Percentiles rank a stretch among this genome's conserved stretches.
Evolutionary conservation across 1,140 invertebrate species (phyloP).

Genomic region (Anthonomus grandis): DNA sequence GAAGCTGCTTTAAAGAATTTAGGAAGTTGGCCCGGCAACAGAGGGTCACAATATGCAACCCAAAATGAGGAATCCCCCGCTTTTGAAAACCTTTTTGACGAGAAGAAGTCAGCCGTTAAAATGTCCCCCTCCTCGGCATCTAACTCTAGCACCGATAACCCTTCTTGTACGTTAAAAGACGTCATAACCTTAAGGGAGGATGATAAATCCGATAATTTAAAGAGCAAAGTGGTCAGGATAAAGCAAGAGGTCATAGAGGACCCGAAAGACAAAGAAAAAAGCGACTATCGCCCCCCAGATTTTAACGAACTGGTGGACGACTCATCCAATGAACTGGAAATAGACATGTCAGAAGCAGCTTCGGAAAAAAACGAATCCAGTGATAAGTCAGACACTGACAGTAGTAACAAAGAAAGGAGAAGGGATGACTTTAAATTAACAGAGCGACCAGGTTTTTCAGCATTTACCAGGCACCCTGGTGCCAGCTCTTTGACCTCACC

Average conservation of each 20-base stretch:
- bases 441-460: conserved; percentile 38
- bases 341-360: conserved; percentile 68
- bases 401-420: conserved; percentile 43
- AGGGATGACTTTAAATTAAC: conserved; percentile 48
- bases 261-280: conserved; percentile 40
- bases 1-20: conserved; percentile 80
- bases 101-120: conserved; percentile 66
- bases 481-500: conserved; percentile 49
- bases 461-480: conserved; percentile 44
- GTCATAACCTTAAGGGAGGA: conserved; percentile 61
- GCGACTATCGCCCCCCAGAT: conserved; percentile 66
- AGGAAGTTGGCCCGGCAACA: conserved; percentile 71
- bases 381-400: conserved; percentile 41
- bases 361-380: conserved; percentile 45
- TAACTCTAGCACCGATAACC: conserved; percentile 58
- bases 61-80: conserved; percentile 71
- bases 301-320: conserved; percentile 78
- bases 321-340: conserved; percentile 74
- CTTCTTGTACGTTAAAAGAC: conserved; percentile 60
- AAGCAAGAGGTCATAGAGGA: conserved; percentile 45
- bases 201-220: conserved; percentile 44
- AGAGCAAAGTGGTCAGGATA: conserved; percentile 32
- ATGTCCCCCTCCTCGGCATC: conserved; percentile 62
- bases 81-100: conserved; percentile 82
- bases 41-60: conserved; percentile 60